Percentiles rank a stretch among this genome's conserved stretches.
Evolutionary conservation across 1,140 invertebrate species (phyloP).

Genomic region (Zaprionus taronus): DNA sequence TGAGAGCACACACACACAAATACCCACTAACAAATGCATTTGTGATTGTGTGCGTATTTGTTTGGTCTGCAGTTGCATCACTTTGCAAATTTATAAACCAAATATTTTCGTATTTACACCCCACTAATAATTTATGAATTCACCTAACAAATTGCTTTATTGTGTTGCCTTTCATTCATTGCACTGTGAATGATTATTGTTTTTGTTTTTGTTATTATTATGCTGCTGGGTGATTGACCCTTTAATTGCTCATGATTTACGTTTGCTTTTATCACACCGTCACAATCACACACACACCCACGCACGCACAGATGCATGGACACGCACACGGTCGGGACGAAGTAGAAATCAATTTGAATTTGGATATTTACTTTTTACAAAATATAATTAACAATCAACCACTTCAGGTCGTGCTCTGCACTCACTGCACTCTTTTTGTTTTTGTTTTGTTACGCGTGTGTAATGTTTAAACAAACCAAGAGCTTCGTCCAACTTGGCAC

Average conservation of each 20-base stretch:
- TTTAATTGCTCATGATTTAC: constrained; percentile 58
- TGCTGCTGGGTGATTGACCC: constrained; percentile 55
- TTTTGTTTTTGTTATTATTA: constrained; percentile 21
- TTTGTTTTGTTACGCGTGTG: constrained; percentile 2
- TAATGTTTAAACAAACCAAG: constrained; percentile 35
- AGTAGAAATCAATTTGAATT: constrained; percentile 32
- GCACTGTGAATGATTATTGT: constrained; percentile 12
- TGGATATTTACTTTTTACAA: constrained; percentile 10
- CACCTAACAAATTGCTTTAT: constrained; percentile 28
- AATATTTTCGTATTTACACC: constrained; percentile 24
- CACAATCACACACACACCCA: constrained; percentile 26
- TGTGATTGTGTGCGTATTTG: constrained; percentile 19
- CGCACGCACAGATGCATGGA: neutral
- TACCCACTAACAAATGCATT: constrained; percentile 6
- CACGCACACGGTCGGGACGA: neutral
- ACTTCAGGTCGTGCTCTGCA: neutral
- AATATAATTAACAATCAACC: neutral
- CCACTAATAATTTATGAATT: constrained; percentile 26
- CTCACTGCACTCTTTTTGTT: neutral
- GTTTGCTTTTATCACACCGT: constrained; percentile 40
- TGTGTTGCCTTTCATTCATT: neutral
- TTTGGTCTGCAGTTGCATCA: constrained; percentile 49
- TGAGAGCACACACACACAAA: neutral
- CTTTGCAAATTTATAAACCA: constrained; percentile 33
- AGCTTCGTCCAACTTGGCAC: constrained; percentile 42